A percentile compares a stretch with the other conserved stretches of the same genome.
Conservation (phyloP, 2,113 vertebrate genomes). For the Rissa tridactyla region DNA sequence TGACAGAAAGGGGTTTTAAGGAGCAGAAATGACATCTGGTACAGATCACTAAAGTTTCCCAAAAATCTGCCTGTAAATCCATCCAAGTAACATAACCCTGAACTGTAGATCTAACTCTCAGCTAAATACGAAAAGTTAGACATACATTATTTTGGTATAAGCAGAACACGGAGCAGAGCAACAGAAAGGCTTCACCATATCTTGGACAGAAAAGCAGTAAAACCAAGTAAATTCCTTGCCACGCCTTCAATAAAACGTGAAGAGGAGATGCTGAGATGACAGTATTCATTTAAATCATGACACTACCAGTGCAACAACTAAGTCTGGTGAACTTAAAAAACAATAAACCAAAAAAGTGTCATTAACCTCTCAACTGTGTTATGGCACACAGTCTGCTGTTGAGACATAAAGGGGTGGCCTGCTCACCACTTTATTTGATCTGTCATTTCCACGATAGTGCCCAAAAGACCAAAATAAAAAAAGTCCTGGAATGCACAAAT, state of each 20-base stretch:
- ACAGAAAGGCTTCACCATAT: neutral
- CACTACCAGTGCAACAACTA: neutral
- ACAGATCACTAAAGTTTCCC: neutral
- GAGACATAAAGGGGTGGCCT: neutral
- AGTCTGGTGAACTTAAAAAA: neutral
- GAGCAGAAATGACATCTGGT: conserved; percentile 42
- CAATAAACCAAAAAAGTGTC: neutral
- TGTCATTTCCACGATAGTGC: neutral
- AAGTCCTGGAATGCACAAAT: neutral
- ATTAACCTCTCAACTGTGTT: neutral
- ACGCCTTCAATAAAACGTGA: neutral
- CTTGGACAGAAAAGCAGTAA: neutral
- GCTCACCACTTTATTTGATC: neutral
- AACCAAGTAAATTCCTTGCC: neutral
- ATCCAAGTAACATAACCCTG: neutral
- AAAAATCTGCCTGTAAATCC: conserved; percentile 8
- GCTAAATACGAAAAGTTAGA: neutral
- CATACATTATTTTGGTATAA: neutral
- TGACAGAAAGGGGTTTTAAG: neutral
- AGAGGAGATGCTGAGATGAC: neutral
- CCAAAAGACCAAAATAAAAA: neutral
- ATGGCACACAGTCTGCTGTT: neutral
- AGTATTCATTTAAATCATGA: neutral
- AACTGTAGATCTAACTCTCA: neutral
- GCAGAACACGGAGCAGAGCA: neutral